Conservation (phyloP, 2,888 invertebrate species). For the Congeria kusceri region DNA sequence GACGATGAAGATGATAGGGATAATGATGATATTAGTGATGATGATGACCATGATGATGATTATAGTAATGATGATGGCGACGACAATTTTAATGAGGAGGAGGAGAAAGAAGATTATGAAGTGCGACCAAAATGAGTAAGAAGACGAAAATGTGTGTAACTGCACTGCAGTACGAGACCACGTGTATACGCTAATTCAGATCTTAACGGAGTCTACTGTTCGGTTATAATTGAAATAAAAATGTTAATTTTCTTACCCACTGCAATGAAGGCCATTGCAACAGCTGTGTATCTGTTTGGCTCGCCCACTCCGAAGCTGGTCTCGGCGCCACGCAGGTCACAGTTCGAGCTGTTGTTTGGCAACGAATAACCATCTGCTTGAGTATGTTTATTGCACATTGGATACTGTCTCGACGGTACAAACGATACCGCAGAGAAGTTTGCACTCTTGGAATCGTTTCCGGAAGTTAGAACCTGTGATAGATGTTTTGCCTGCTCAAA, state of each 20-base stretch:
- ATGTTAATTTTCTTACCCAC: slow-evolving; percentile 7
- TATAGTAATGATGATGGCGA: too few relatives aligned
- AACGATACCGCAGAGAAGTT: neutral
- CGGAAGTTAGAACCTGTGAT: neutral
- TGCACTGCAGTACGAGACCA: too few relatives aligned
- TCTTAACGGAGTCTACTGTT: too few relatives aligned
- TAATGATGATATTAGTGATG: too few relatives aligned
- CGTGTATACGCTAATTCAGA: too few relatives aligned
- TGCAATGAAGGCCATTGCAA: slow-evolving; percentile 32
- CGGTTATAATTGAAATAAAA: too few relatives aligned
- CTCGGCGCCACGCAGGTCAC: slow-evolving; percentile 28
- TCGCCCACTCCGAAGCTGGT: slow-evolving; percentile 38
- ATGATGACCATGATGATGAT: too few relatives aligned
- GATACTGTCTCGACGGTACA: slow-evolving; percentile 2
- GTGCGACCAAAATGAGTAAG: too few relatives aligned
- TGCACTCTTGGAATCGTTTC: neutral
- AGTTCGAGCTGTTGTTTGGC: slow-evolving; percentile 11
- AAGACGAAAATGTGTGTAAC: too few relatives aligned
- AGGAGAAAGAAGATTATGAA: too few relatives aligned
- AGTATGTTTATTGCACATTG: slow-evolving; percentile 24
- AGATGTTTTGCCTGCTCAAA: slow-evolving; percentile 34
- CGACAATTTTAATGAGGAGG: too few relatives aligned
- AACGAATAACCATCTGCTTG: neutral
- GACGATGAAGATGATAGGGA: too few relatives aligned
- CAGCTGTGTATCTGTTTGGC: slow-evolving; percentile 28